These are phyloP conservation scores for Drosophila bifasciata DNA, from an alignment of 1,140 invertebrate species.

Conservation along the genomic window DNA sequence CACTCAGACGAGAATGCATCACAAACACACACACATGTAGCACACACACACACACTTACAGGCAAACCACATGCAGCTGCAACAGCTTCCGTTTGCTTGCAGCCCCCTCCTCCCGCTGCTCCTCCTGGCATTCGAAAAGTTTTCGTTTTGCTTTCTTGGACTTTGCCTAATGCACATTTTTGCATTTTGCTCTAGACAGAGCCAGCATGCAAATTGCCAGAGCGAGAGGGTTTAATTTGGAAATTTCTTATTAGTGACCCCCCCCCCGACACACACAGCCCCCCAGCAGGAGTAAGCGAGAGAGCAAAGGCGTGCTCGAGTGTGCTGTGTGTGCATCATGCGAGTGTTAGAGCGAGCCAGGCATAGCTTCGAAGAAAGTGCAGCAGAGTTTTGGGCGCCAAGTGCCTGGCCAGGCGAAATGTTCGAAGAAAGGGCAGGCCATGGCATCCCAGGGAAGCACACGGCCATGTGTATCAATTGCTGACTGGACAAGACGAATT, in stretches of 20 bases:
- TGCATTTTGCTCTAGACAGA: constrained; percentile 73
- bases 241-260: constrained; percentile 76
- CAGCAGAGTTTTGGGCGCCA: constrained; percentile 57
- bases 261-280: too few species aligned
- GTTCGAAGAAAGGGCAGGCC: constrained; percentile 24
- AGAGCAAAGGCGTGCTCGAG: constrained; percentile 3
- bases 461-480: constrained; percentile 25
- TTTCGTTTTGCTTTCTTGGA: constrained; percentile 72
- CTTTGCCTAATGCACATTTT: constrained; percentile 81
- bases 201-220: constrained; percentile 54
- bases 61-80: constrained; percentile 58
- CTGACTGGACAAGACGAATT: constrained; percentile 48
- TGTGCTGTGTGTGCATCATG: constrained; percentile 22
- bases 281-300: constrained; percentile 10
- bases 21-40: constrained; percentile 6
- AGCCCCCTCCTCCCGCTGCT: background rate
- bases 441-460: constrained; percentile 6
- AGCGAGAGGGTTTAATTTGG: constrained; percentile 66
- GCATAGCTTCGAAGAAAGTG: constrained; percentile 71
- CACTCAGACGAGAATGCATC: constrained; percentile 41
- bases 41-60: constrained; percentile 6
- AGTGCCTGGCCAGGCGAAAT: constrained; percentile 30
- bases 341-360: constrained; percentile 47
- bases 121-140: constrained; percentile 31
- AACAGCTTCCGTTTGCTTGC: constrained; percentile 58